Percentiles rank a stretch among this genome's conserved stretches.
Evolutionary conservation across 1,140 invertebrate genomes (phyloP).

Genomic region (Drosophila ohnishii): DNA sequence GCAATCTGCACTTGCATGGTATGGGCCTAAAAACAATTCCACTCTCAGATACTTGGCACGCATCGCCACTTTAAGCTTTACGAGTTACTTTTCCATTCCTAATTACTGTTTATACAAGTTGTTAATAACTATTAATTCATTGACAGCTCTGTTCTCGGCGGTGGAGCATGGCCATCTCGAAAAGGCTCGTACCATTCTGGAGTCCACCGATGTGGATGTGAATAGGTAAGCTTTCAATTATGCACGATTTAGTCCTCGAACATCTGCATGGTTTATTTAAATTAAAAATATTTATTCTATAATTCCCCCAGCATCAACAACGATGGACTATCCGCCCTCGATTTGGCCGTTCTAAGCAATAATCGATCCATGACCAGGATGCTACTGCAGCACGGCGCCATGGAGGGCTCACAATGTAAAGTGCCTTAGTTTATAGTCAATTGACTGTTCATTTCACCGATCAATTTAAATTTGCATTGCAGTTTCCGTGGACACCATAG

Average conservation of each 20-base stretch:
- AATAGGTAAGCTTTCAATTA: constrained; percentile 88
- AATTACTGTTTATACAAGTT: not conserved
- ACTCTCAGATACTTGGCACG: constrained; percentile 14
- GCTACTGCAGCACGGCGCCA: constrained; percentile 93
- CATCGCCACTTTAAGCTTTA: constrained; percentile 14
- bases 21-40: constrained; percentile 72
- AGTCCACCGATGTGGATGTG: constrained; percentile 94
- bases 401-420: constrained; percentile 95
- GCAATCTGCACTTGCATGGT: constrained; percentile 95
- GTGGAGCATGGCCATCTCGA: constrained; percentile 97
- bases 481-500: constrained; percentile 90
- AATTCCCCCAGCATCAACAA: constrained; percentile 88
- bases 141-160: constrained; percentile 93
- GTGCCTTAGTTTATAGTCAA: constrained; percentile 89
- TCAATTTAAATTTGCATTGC: constrained; percentile 72
- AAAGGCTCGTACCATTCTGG: constrained; percentile 93
- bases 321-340: constrained; percentile 94
- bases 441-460: constrained; percentile 40
- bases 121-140: constrained; percentile 40
- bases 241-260: not conserved
- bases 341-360: constrained; percentile 94
- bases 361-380: constrained; percentile 94
- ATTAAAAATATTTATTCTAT: constrained; percentile 42
- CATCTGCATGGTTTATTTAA: too few relatives aligned
- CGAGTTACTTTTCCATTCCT: not conserved